Conservation (phyloP, 2,888 invertebrate species). For the Strigamia maritima region DNA sequence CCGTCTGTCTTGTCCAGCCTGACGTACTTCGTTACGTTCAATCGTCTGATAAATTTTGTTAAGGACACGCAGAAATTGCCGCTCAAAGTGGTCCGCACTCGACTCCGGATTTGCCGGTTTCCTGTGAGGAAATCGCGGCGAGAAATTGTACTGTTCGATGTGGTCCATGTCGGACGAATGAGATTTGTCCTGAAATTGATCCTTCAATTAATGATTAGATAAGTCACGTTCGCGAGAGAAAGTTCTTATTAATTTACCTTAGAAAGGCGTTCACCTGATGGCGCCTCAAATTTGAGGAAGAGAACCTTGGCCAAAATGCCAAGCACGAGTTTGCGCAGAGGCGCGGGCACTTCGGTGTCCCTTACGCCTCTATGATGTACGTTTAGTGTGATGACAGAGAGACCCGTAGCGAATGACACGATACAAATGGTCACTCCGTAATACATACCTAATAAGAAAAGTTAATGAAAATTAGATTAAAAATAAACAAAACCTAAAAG, state of each 20-base stretch:
- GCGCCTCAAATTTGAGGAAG: slow-evolving; percentile 66
- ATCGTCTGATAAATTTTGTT: slow-evolving; percentile 70
- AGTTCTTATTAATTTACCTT: too few species aligned
- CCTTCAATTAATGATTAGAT: background rate
- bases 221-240: too few species aligned
- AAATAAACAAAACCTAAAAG: too few species aligned
- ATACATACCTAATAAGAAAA: slow-evolving; percentile 63
- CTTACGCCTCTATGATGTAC: slow-evolving; percentile 80
- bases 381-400: slow-evolving; percentile 79
- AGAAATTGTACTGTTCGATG: slow-evolving; percentile 45
- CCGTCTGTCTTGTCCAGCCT: slow-evolving; percentile 72
- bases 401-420: slow-evolving; percentile 74
- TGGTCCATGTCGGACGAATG: slow-evolving; percentile 44
- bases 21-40: slow-evolving; percentile 73
- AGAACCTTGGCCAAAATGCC: slow-evolving; percentile 70
- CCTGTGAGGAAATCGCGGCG: slow-evolving; percentile 45
- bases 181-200: slow-evolving; percentile 31
- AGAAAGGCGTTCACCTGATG: slow-evolving; percentile 44
- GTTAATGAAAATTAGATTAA: too few species aligned
- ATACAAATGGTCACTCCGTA: slow-evolving; percentile 78
- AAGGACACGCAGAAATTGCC: slow-evolving; percentile 61
- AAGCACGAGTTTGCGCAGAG: slow-evolving; percentile 68
- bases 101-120: slow-evolving; percentile 40
- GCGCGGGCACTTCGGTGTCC: slow-evolving; percentile 71
- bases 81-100: slow-evolving; percentile 51